Evolutionary conservation across 2,888 invertebrate species (phyloP).

Genomic region (Allophyes oxyacanthae): DNA sequence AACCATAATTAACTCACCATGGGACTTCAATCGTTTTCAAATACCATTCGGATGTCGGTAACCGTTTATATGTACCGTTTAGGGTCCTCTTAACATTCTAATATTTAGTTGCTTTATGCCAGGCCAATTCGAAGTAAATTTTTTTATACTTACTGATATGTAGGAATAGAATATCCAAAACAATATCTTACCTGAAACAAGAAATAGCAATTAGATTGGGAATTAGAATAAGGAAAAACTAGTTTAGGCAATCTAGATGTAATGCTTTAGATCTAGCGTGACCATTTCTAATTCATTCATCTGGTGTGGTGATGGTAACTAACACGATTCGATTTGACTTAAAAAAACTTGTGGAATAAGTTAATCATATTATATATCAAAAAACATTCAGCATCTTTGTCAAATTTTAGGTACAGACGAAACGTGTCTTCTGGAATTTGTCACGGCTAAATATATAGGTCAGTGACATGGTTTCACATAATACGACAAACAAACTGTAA

Average conservation of each 20-base stretch:
- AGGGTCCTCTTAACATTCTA: slow-evolving; percentile 42
- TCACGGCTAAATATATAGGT: too few relatives aligned
- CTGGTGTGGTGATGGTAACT: slow-evolving; percentile 43
- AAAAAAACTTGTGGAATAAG: too few relatives aligned
- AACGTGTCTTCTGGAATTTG: too few relatives aligned
- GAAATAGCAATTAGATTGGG: slow-evolving; percentile 44
- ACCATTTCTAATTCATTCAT: slow-evolving; percentile 29
- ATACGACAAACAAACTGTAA: too few relatives aligned
- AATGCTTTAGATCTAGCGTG: slow-evolving; percentile 29
- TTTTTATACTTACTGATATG: slow-evolving; percentile 29
- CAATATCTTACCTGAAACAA: slow-evolving; percentile 74
- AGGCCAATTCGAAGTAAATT: slow-evolving; percentile 20
- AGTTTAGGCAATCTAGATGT: slow-evolving; percentile 38
- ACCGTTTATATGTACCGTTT: slow-evolving; percentile 55
- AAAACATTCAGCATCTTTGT: too few relatives aligned
- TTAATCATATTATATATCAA: too few relatives aligned
- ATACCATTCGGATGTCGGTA: slow-evolving; percentile 57
- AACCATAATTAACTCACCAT: slow-evolving; percentile 83
- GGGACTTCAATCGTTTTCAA: slow-evolving; percentile 74
- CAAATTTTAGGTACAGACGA: too few relatives aligned
- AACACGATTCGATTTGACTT: too few relatives aligned
- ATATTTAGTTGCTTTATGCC: slow-evolving; percentile 27
- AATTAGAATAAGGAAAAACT: slow-evolving; percentile 35
- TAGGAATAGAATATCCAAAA: slow-evolving; percentile 8
- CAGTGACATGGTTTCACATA: slow-evolving; percentile 27